Evolutionary conservation across 2,797 vertebrate species (phyloP), one percentile per base, ranked within the genome.

Genomic region (Parotocinclus haroldoi): DNA sequence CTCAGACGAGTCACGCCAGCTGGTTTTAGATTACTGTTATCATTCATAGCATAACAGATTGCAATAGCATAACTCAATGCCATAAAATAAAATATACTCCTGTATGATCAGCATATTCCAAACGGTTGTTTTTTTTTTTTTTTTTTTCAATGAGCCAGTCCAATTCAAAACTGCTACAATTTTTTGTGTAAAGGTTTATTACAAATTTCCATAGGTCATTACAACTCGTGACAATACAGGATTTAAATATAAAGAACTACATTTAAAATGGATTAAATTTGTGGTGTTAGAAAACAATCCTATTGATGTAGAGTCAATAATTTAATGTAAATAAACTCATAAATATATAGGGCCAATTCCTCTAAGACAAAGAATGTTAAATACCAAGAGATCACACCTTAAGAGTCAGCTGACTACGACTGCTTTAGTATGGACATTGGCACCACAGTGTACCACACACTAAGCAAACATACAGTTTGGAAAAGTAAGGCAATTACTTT

Each of bases 161-260:
- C 27, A 27, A 27, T 27, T 27, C 5, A 27, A 27, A 27, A 27
- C 27, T 27, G 2, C 27, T 2, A 27, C 27, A 27, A 5, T 27
- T 27, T 27, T 27, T 27, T 27, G 49, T 16, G 5, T 51, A 7
- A 16, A 3, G 60, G 14, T 74, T 77, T 72, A 77, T 77, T 72
- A 66, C 10, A 72, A 1, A 69, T 27, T 14, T 42, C 42, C 10
- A 42, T 16, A 54, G 44, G 49, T 38, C 7, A 39, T 50, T 62
- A 55, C 36, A 73, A 69, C 40, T 1, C 7, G n/a, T 11, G 10
- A 57, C 11, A 7, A 57, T 45, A 8, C 18, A 49, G 18, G 36
- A 4, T 18, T 61, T 19, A 13, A 58, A 57, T 64, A 63, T 36
- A 42, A 9, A 27, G 27, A 27, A 27, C 2, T 27, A 27, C 27